phyloP scores from a whole-genome alignment of 2,113 vertebrate species.

The Motacilla alba region DNA sequence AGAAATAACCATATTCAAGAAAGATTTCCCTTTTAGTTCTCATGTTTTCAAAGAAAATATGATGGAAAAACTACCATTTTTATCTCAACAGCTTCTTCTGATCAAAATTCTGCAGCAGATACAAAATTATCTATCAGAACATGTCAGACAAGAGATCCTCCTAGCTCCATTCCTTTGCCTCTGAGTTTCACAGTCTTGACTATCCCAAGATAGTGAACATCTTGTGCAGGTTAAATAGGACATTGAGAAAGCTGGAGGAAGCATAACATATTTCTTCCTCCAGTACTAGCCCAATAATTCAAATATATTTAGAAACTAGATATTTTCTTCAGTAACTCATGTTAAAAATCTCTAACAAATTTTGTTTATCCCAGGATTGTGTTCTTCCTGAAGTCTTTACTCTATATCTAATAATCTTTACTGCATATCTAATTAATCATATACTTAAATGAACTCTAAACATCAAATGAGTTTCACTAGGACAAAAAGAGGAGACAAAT shows the following conservation, averaged over 20 bases:
- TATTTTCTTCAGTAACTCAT: background rate
- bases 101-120: background rate
- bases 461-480: background rate
- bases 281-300: background rate
- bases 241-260: background rate
- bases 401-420: background rate
- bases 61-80: background rate
- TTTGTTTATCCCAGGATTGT: background rate
- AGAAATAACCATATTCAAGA: background rate
- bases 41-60: background rate
- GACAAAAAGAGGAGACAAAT: background rate
- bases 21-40: background rate
- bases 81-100: background rate
- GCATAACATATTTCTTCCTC: background rate
- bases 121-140: background rate
- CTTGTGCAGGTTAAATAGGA: background rate
- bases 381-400: background rate
- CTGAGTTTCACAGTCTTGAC: background rate
- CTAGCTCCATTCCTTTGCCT: background rate
- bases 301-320: background rate
- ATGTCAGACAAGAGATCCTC: background rate
- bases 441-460: background rate
- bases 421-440: background rate
- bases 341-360: background rate
- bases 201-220: background rate